Conservation (phyloP, 2,113 vertebrate species). For the Erinaceus europaeus region DNA sequence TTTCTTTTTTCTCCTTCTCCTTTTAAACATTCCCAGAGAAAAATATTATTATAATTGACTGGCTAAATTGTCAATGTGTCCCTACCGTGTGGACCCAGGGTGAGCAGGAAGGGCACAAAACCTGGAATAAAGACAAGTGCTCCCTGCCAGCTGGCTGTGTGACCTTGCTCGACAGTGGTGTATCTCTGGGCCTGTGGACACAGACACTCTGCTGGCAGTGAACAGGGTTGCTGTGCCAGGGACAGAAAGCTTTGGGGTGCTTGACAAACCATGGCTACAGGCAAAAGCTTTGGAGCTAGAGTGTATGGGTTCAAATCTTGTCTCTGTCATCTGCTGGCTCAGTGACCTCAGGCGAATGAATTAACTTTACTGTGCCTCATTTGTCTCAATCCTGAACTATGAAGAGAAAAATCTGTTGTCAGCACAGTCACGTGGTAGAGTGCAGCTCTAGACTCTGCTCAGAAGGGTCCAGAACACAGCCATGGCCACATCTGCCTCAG, state of each 20-base stretch:
- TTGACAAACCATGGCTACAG: neutral
- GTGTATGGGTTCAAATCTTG: neutral
- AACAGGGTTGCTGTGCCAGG: neutral
- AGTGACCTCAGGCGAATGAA: conserved; percentile 4
- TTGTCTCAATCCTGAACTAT: neutral
- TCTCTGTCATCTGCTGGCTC: neutral
- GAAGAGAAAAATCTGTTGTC: neutral
- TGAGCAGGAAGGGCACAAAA: neutral
- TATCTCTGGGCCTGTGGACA: neutral
- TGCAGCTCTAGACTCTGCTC: too few relatives aligned
- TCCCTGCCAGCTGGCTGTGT: neutral
- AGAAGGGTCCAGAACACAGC: neutral
- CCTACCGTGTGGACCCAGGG: neutral
- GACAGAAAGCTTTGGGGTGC: too few relatives aligned
- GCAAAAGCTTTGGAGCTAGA: neutral
- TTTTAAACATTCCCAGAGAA: conserved; percentile 86
- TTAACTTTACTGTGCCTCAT: neutral
- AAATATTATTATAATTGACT: conserved; percentile 87
- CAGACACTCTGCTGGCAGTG: neutral
- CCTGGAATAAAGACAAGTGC: neutral
- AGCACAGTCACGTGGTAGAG: too few relatives aligned
- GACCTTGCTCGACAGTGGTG: neutral
- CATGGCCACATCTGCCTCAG: neutral
- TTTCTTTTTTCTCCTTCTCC: conserved; percentile 60
- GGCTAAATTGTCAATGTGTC: conserved; percentile 77